phyloP scores from a whole-genome alignment of 2,888 invertebrate species.

The Erebia palarica region DNA sequence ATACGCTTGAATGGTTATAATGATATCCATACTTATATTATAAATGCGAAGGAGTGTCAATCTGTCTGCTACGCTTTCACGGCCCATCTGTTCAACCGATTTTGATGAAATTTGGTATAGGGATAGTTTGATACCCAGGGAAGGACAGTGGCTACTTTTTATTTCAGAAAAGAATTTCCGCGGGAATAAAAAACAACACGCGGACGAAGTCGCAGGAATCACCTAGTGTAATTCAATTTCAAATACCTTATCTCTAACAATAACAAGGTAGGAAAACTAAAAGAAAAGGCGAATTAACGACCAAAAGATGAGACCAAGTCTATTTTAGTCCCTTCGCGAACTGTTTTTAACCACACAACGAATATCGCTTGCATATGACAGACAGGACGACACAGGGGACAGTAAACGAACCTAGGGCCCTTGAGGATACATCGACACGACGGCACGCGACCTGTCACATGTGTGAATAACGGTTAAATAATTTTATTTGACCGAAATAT shows the following conservation, averaged over 20 bases:
- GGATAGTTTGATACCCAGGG: too few species aligned
- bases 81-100: too few species aligned
- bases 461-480: slow-evolving; percentile 32
- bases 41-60: too few species aligned
- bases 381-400: slow-evolving; percentile 39
- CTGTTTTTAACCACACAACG: slow-evolving; percentile 10
- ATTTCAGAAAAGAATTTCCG: too few species aligned
- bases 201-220: too few species aligned
- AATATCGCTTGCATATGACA: slow-evolving; percentile 33
- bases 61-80: too few species aligned
- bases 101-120: too few species aligned
- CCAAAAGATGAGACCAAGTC: background rate
- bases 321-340: slow-evolving; percentile 3
- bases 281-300: background rate
- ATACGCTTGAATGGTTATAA: too few species aligned
- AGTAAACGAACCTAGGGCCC: slow-evolving; percentile 42
- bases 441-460: slow-evolving; percentile 46
- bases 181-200: too few species aligned
- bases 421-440: slow-evolving; percentile 43
- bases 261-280: background rate
- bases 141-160: too few species aligned
- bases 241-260: background rate
- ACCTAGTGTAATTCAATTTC: background rate
- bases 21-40: too few species aligned
- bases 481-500: slow-evolving; percentile 30